A percentile compares a stretch with the other conserved stretches of the same genome.
Conservation (phyloP, 2,113 vertebrate species). For the Nyctereutes procyonoides region DNA sequence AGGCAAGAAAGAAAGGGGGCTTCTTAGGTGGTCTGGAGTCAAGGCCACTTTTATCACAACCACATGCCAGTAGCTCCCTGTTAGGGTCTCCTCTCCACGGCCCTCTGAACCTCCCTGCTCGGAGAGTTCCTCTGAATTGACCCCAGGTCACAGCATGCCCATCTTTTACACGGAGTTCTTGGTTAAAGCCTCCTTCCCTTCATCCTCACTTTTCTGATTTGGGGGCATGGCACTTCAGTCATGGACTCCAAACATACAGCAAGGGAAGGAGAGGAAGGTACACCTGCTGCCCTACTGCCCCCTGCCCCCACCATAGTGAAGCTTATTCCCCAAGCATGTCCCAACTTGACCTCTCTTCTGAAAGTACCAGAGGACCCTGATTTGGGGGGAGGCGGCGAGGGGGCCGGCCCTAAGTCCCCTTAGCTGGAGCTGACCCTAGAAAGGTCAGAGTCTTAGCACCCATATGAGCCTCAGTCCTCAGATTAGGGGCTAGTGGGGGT, state of each 20-base stretch:
- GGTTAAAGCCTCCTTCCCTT: neutral
- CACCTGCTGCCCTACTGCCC: slow-evolving; percentile 45
- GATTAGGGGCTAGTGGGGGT: slow-evolving; percentile 70
- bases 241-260: neutral
- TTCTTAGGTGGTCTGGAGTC: neutral
- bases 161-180: slow-evolving; percentile 8
- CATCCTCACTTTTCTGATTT: neutral
- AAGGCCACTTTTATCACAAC: slow-evolving; percentile 4
- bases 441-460: slow-evolving; percentile 65
- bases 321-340: slow-evolving; percentile 72
- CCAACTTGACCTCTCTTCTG: slow-evolving; percentile 76
- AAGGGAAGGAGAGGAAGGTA: slow-evolving; percentile 36
- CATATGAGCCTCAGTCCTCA: slow-evolving; percentile 82
- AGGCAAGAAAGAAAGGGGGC: slow-evolving; percentile 34
- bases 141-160: neutral
- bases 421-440: slow-evolving; percentile 54
- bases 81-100: neutral
- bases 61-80: neutral
- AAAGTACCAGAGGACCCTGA: slow-evolving; percentile 69
- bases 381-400: slow-evolving; percentile 6
- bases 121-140: neutral
- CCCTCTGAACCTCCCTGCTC: neutral
- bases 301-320: neutral
- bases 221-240: slow-evolving; percentile 29
- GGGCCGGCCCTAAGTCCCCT: slow-evolving; percentile 33